Conservation (phyloP, 2,888 invertebrate genomes). For the Dynastes grantii region DNA sequence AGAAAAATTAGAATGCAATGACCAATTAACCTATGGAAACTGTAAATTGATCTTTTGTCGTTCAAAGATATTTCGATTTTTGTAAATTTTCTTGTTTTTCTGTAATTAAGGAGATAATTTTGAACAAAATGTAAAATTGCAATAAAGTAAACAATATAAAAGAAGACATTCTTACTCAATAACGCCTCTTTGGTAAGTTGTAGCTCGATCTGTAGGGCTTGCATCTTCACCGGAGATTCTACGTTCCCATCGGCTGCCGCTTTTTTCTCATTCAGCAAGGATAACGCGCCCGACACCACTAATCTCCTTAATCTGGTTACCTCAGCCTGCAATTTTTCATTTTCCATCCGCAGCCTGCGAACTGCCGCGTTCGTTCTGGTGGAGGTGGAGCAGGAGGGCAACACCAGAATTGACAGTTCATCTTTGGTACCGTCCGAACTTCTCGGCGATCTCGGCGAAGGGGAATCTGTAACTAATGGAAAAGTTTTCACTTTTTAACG, state of each 20-base stretch:
- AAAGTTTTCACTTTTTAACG: slow-evolving; percentile 4
- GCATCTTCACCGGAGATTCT: slow-evolving; percentile 67
- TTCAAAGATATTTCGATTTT: no score
- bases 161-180: slow-evolving; percentile 64
- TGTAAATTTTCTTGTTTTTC: no score
- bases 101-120: no score
- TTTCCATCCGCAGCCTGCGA: slow-evolving; percentile 80
- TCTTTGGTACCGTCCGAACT: slow-evolving; percentile 65
- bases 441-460: slow-evolving; percentile 66
- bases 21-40: no score
- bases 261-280: slow-evolving; percentile 73
- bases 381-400: slow-evolving; percentile 64
- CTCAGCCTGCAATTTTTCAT: slow-evolving; percentile 84
- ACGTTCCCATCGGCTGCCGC: slow-evolving; percentile 67
- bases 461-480: slow-evolving; percentile 61
- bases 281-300: slow-evolving; percentile 78
- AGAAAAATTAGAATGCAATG: no score
- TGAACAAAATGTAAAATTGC: no score
- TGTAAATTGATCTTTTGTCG: no score
- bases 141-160: no score
- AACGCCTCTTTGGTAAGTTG: slow-evolving; percentile 87
- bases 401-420: slow-evolving; percentile 61
- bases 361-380: slow-evolving; percentile 71
- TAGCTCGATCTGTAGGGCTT: slow-evolving; percentile 77
- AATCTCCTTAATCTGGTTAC: slow-evolving; percentile 79